A percentile compares a stretch with the other conserved stretches of the same genome.
These are phyloP conservation scores for Phenganax marumi DNA, from an alignment of 92 coral and sea anemone species.

Conservation along the genomic window DNA sequence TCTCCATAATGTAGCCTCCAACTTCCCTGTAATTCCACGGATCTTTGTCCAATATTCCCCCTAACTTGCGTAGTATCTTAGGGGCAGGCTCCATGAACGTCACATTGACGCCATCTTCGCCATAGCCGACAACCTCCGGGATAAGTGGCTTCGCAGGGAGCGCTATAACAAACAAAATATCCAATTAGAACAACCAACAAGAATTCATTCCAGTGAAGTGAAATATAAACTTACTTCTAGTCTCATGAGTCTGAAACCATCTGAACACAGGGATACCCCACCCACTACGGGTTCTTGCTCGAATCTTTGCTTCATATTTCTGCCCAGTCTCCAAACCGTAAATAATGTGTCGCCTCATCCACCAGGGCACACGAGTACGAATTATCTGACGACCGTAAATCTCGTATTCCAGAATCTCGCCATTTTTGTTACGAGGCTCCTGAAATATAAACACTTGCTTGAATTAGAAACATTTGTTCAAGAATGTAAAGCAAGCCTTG, in stretches of 20 bases:
- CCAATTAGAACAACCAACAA: not conserved
- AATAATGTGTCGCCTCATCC: conserved; percentile 37
- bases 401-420: conserved; percentile 25
- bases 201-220: not conserved
- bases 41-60: conserved; percentile 15
- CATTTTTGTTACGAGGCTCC: conserved; percentile 33
- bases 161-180: not conserved
- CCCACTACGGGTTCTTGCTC: conserved; percentile 19
- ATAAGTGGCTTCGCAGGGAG: conserved; percentile 30
- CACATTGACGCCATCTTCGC: conserved; percentile 34
- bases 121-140: conserved; percentile 34
- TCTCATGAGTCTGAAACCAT: conserved; percentile 17
- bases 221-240: not conserved
- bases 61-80: conserved; percentile 2
- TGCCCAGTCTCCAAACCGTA: not conserved
- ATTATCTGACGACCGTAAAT: conserved; percentile 2
- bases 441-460: not conserved
- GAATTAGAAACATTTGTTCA: not conserved
- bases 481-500: no score
- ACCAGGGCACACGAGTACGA: conserved; percentile 15
- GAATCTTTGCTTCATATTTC: conserved; percentile 23
- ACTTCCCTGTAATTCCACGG: conserved; percentile 31
- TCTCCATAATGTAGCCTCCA: conserved; percentile 20
- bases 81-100: conserved; percentile 40
- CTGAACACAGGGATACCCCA: conserved; percentile 35